Percentiles rank a stretch among this genome's conserved stretches.
Evolutionary conservation across 2,888 invertebrate species (phyloP).

Genomic region (Nomada lathburiana): DNA sequence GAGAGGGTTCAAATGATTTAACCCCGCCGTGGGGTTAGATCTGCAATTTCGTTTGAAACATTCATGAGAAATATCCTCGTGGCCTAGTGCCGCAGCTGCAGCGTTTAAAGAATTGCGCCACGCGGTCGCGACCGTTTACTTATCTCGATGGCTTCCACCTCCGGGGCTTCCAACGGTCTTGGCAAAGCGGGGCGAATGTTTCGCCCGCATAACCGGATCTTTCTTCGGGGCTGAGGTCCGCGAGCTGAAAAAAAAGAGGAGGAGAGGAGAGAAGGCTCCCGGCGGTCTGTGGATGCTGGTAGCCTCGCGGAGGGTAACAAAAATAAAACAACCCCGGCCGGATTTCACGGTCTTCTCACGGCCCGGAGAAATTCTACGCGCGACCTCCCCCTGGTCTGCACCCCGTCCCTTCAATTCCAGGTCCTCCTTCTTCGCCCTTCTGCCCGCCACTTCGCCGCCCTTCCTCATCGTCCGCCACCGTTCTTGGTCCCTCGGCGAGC

Average conservation of each 20-base stretch:
- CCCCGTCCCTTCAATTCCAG: background rate
- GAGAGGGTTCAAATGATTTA: slow-evolving; percentile 80
- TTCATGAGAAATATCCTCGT: slow-evolving; percentile 83
- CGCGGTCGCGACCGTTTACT: slow-evolving; percentile 78
- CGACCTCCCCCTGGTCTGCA: slow-evolving; percentile 24
- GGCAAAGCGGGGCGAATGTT: slow-evolving; percentile 67
- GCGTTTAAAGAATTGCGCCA: slow-evolving; percentile 81
- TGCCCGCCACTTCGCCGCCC: too few relatives aligned
- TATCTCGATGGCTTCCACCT: slow-evolving; percentile 77
- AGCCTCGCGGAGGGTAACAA: slow-evolving; percentile 51
- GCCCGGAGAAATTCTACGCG: slow-evolving; percentile 64
- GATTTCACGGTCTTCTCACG: slow-evolving; percentile 71
- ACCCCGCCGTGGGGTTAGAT: slow-evolving; percentile 82
- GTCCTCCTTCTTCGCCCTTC: background rate
- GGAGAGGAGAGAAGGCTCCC: background rate
- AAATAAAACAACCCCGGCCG: slow-evolving; percentile 62
- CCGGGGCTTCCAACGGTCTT: slow-evolving; percentile 54
- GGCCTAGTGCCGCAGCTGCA: slow-evolving; percentile 74
- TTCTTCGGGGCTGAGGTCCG: slow-evolving; percentile 53
- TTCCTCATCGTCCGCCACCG: background rate
- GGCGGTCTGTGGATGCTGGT: slow-evolving; percentile 19
- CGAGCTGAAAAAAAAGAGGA: background rate
- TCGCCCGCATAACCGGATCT: slow-evolving; percentile 76
- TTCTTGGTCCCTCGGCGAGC: slow-evolving; percentile 38
- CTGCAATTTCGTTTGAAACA: slow-evolving; percentile 84